These are phyloP conservation scores for Entomobrya multifasciata DNA, from an alignment of 2,888 invertebrate species.

Conservation along the genomic window DNA sequence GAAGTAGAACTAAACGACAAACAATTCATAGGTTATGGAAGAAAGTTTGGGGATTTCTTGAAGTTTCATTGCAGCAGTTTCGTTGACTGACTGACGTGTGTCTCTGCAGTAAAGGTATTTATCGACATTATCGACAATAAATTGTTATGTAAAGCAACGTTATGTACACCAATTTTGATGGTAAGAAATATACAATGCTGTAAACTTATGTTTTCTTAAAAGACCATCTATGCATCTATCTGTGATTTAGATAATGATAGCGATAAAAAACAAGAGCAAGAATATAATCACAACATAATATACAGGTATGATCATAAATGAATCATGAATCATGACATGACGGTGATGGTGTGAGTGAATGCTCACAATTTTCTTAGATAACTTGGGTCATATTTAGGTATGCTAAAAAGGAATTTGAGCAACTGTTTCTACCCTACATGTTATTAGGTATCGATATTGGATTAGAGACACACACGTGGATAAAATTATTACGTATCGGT, in stretches of 20 bases:
- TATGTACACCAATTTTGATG: too few species aligned
- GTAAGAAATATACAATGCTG: too few species aligned
- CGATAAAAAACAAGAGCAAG: too few species aligned
- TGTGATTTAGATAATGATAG: too few species aligned
- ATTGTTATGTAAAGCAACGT: too few species aligned
- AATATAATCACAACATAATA: too few species aligned
- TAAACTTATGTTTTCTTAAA: too few species aligned
- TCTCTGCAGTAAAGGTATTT: too few species aligned
- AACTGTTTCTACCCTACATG: background rate
- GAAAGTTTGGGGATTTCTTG: conserved; percentile 47
- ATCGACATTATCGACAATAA: too few species aligned
- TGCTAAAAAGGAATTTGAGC: background rate
- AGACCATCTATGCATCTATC: too few species aligned
- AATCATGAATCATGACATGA: background rate
- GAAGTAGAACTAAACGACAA: conserved; percentile 58
- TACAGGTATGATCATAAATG: background rate
- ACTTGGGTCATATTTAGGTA: background rate
- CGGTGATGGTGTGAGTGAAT: background rate
- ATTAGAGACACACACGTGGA: background rate
- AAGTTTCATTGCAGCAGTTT: too few species aligned
- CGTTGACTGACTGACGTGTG: too few species aligned
- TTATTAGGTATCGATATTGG: background rate
- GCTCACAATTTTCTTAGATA: background rate
- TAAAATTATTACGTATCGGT: conserved; percentile 30
- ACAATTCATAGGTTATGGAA: background rate